Evolutionary conservation across 2,797 vertebrate species (phyloP).

Genomic region (Acanthornis magna): DNA sequence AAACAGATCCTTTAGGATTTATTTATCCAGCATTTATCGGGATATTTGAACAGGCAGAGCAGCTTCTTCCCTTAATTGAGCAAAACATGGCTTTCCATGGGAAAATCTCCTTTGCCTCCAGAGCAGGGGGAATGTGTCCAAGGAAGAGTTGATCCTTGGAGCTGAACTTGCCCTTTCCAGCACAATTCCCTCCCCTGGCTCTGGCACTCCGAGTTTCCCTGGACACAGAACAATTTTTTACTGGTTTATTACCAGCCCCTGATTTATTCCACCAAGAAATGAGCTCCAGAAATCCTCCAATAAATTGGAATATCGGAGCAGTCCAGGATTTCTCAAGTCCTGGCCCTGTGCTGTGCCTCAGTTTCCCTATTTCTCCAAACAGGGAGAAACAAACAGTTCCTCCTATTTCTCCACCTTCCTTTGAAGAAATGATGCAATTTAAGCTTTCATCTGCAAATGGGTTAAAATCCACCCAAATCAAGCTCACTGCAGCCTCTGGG

Average conservation of each 20-base stretch:
- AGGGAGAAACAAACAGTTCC: no score
- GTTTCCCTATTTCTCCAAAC: neutral
- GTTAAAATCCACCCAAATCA: neutral
- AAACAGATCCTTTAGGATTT: neutral
- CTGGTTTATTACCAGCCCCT: neutral
- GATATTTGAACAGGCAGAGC: neutral
- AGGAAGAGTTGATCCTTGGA: neutral
- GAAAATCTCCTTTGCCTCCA: neutral
- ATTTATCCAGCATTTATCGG: neutral
- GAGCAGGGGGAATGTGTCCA: neutral
- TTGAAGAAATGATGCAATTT: neutral
- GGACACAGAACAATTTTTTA: neutral
- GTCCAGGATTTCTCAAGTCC: neutral
- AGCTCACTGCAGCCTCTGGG: neutral
- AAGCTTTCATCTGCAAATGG: neutral
- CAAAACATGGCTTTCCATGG: neutral
- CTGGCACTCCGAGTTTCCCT: neutral
- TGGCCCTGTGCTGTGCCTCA: accelerated
- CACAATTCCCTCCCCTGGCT: neutral
- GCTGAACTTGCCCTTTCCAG: neutral
- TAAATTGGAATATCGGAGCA: neutral
- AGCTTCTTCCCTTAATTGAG: neutral
- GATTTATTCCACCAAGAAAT: neutral
- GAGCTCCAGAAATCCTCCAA: neutral
- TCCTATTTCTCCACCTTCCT: neutral